Conservation (phyloP, 2,888 invertebrate species). For the Ditula angustiorana region DNA sequence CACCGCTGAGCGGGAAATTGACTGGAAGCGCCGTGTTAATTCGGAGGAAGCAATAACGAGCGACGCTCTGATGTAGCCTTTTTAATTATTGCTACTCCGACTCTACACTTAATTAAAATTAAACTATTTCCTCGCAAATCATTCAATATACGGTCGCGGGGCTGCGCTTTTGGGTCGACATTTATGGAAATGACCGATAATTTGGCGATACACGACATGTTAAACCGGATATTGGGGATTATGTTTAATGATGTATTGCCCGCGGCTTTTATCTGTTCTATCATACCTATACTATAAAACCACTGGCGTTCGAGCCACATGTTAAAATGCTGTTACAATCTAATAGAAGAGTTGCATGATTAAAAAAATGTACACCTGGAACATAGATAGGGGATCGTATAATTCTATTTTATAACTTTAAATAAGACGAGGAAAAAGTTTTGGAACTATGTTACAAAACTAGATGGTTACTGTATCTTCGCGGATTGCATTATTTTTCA, state of each 20-base stretch:
- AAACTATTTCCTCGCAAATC: slow-evolving; percentile 68
- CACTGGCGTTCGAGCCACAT: slow-evolving; percentile 2
- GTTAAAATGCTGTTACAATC: neutral
- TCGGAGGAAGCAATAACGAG: slow-evolving; percentile 69
- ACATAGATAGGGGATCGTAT: no score
- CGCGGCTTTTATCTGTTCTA: no score
- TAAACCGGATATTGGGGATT: neutral
- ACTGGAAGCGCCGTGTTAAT: slow-evolving; percentile 69
- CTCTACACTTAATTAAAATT: slow-evolving; percentile 68
- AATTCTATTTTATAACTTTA: neutral
- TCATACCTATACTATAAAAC: slow-evolving; percentile 4
- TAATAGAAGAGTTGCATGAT: no score
- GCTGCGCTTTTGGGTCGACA: slow-evolving; percentile 46
- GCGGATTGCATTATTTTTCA: neutral
- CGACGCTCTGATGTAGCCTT: slow-evolving; percentile 57
- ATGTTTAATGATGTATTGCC: slow-evolving; percentile 12
- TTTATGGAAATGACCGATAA: slow-evolving; percentile 21
- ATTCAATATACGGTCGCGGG: slow-evolving; percentile 52
- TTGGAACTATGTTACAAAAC: neutral
- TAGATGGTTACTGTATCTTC: neutral
- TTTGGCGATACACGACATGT: slow-evolving; percentile 4
- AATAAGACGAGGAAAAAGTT: neutral
- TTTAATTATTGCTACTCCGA: slow-evolving; percentile 70
- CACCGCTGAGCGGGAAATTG: slow-evolving; percentile 62
- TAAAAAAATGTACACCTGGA: no score